Evolutionary conservation across 1,140 invertebrate species (phyloP).

Genomic region (Papilio dardanus): DNA sequence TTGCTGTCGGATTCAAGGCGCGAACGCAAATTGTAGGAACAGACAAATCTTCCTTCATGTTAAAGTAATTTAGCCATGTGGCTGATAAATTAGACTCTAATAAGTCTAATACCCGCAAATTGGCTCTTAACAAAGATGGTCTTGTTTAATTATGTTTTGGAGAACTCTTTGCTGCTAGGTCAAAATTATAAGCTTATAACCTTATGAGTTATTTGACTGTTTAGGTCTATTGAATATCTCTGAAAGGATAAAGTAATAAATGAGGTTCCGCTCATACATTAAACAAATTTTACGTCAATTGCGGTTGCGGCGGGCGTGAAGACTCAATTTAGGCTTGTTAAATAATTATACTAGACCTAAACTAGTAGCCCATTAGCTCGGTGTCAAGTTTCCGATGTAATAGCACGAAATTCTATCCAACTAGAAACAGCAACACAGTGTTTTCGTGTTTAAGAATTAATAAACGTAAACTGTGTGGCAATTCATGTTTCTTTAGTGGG

Average conservation of each 20-base stretch:
- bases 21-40: not conserved
- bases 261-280: not conserved
- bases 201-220: too few relatives aligned
- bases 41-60: not conserved
- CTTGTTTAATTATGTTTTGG: not conserved
- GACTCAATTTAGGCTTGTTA: constrained; percentile 6
- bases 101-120: not conserved
- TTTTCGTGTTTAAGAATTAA: not conserved
- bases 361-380: constrained; percentile 5
- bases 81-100: not conserved
- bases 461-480: not conserved
- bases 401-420: not conserved
- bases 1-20: not conserved
- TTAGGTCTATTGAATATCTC: not conserved
- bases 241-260: not conserved
- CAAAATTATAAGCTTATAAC: not conserved
- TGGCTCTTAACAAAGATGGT: not conserved
- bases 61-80: not conserved
- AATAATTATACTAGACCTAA: constrained; percentile 23
- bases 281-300: constrained; percentile 4
- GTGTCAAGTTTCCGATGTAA: not conserved
- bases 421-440: not conserved
- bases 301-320: not conserved
- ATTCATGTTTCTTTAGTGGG: not conserved
- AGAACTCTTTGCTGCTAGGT: not conserved